A percentile compares a stretch with the other conserved stretches of the same genome.
Evolutionary conservation across 1,140 invertebrate species (phyloP).

Genomic region (Epicauta chinensis): DNA sequence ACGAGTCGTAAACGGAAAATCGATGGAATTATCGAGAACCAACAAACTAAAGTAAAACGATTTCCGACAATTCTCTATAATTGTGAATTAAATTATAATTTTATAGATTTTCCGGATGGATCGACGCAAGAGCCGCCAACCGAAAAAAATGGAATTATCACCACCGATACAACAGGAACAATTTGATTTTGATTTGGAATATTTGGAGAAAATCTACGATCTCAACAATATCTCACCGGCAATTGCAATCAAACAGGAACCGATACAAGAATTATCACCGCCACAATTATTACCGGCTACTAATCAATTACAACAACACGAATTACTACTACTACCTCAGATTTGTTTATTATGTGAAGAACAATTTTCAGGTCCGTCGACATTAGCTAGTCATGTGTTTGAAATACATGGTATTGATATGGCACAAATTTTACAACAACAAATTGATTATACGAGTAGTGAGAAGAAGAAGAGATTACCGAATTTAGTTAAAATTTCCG

Average conservation of each 20-base stretch:
- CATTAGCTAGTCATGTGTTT: conserved; percentile 34
- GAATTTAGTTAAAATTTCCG: conserved; percentile 38
- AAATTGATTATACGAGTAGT: neutral
- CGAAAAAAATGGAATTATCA: conserved; percentile 25
- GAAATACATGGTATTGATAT: conserved; percentile 37
- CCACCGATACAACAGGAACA: too few species aligned
- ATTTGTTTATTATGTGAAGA: conserved; percentile 36
- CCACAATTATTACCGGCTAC: too few species aligned
- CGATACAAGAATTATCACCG: too few species aligned
- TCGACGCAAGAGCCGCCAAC: conserved; percentile 33
- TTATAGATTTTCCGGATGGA: conserved; percentile 28
- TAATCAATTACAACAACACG: too few species aligned
- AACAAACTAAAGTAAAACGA: too few species aligned
- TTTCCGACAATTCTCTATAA: too few species aligned
- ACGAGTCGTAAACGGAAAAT: conserved; percentile 22
- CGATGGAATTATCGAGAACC: conserved; percentile 15
- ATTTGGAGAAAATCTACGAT: too few species aligned
- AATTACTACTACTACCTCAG: conserved; percentile 24
- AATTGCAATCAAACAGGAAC: too few species aligned
- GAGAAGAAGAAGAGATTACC: conserved; percentile 38
- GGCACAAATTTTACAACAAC: conserved; percentile 25
- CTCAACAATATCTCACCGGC: too few species aligned
- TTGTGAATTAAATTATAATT: too few species aligned
- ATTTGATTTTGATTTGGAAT: too few species aligned
- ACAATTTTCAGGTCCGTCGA: conserved; percentile 23